Evolutionary conservation across 2,888 invertebrate genomes (phyloP).

Genomic region (Zhengitettix transpicula): DNA sequence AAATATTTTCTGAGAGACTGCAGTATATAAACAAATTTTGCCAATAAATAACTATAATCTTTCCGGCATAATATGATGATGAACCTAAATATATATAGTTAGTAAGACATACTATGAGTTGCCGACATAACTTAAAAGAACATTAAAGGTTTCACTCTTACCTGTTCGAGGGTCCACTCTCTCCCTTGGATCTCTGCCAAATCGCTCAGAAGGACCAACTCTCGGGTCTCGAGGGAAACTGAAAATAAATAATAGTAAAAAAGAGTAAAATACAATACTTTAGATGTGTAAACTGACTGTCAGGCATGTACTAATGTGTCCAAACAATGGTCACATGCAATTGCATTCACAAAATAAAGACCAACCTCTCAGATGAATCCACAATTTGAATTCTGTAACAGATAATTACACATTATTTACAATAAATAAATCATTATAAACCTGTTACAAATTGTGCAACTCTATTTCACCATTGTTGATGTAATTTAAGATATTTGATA

Average conservation of each 20-base stretch:
- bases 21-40: too few species aligned
- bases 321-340: neutral
- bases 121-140: too few species aligned
- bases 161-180: constrained; percentile 13
- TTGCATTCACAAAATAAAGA: neutral
- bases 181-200: constrained; percentile 5
- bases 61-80: too few species aligned
- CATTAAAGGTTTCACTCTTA: neutral
- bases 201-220: constrained; percentile 7
- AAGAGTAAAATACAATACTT: neutral
- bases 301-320: neutral
- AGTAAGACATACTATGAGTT: too few species aligned
- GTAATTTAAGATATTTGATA: too few species aligned
- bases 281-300: neutral
- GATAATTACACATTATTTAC: neutral
- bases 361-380: constrained; percentile 9
- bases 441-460: too few species aligned
- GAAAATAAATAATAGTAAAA: neutral
- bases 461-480: too few species aligned
- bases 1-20: too few species aligned
- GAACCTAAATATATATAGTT: too few species aligned
- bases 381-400: constrained; percentile 10
- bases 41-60: too few species aligned
- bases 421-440: neutral
- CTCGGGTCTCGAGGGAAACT: constrained; percentile 15